phyloP scores from a whole-genome alignment of 1,140 invertebrate genomes.

The Cydia pomonella region DNA sequence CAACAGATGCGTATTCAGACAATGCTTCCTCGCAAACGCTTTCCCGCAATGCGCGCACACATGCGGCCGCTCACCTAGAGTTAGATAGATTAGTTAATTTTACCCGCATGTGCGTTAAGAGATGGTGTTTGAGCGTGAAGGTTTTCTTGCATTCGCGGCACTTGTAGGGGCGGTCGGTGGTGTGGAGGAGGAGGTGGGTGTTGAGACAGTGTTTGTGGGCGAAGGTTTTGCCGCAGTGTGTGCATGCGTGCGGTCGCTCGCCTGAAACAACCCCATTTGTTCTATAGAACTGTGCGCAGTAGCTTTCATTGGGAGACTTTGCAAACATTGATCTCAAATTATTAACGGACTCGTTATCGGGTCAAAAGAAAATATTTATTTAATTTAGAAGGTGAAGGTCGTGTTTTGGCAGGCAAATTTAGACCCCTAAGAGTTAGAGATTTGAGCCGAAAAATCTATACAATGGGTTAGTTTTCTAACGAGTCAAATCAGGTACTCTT shows the following conservation, averaged over 20 bases:
- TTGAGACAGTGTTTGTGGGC: conserved; percentile 89
- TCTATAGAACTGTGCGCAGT: background rate
- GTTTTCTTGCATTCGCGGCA: conserved; percentile 93
- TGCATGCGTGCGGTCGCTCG: conserved; percentile 88
- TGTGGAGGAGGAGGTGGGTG: conserved; percentile 89
- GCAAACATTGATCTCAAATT: background rate
- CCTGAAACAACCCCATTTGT: conserved; percentile 60
- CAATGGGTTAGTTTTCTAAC: no score
- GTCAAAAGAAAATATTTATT: no score
- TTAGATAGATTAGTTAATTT: conserved; percentile 71
- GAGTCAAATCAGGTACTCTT: no score
- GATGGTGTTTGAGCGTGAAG: conserved; percentile 90
- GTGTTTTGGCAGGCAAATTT: no score
- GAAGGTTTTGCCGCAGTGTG: conserved; percentile 89
- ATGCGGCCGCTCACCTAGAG: conserved; percentile 87
- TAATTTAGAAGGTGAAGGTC: no score
- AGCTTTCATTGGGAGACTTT: conserved; percentile 4
- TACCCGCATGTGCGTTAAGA: conserved; percentile 87
- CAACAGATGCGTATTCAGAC: conserved; percentile 89
- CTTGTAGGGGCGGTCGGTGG: conserved; percentile 89
- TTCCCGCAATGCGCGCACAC: conserved; percentile 92
- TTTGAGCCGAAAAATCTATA: no score
- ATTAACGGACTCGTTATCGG: no score
- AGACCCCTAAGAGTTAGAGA: no score
- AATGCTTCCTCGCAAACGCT: conserved; percentile 92